Base-by-base conservation (phyloP, 1,140 invertebrate genomes). In the Drosophila micromelanica region DNA sequence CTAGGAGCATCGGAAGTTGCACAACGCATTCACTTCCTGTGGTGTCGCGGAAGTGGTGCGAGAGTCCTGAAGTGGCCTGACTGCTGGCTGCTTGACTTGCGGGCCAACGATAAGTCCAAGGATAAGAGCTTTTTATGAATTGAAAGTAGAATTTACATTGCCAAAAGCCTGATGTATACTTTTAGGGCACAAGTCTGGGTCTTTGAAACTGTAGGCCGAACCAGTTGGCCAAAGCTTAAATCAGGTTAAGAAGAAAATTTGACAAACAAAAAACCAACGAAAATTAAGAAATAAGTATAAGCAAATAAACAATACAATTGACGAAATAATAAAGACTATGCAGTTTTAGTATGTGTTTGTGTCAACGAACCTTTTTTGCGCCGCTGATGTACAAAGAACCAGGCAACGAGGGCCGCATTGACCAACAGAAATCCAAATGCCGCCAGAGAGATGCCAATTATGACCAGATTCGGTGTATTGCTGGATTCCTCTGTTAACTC, bases 391-490 rank as follows among this genome's bases (percentile, higher is more conserved):
- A 96, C 94, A 80, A 97, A 93, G 93, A 97, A 97, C 93, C 96
- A 97, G 64, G 96, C 95, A 72, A 98, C 96, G 68, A 98, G 94
- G 63, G 95, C 94, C 69, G 96, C 95, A 93, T 98, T 98, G 76
- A 97, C 94, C 61, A 97, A 92, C 45, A 98, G 94, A 48, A 98
- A 94, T 73, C 96, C 93, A 61, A 95, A 95, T 32, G 95, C 96
- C 54, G 96, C 95, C 60, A 97, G 94, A 32, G 96, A 96, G 9
- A 97, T 96, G 78, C 95, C 95, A 72, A 98, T 95, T 79, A 97
- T 96, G 78, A 97, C 95, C 73, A 96, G 94, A 90, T 96, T 95
- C 15, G 96, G 95, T 46, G 96, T 93, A 80, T 96, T 94, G 63
- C 73, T 84, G 84, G 94, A 92, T 87, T 95, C 94, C 78, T 95